Evolutionary conservation across 1,140 invertebrate genomes (phyloP).

Genomic region (Coelopa frigida): DNA sequence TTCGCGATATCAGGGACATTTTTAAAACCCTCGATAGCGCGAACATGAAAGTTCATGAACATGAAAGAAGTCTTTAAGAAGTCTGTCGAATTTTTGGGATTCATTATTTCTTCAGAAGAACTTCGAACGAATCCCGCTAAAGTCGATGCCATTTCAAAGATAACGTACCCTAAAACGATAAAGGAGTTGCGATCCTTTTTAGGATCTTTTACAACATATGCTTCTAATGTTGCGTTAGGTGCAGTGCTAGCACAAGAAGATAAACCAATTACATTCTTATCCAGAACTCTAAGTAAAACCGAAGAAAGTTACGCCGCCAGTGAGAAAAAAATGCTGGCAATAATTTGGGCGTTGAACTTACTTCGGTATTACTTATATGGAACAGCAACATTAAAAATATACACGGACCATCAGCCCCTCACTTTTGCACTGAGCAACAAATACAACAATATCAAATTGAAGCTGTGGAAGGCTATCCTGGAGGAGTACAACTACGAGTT

Average conservation of each 20-base stretch:
- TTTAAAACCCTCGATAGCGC: too few relatives aligned
- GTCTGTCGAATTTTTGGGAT: too few relatives aligned
- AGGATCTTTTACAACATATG: slow-evolving; percentile 1
- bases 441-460: slow-evolving; percentile 19
- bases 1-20: too few relatives aligned
- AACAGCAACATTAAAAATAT: slow-evolving; percentile 6
- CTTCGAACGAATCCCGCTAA: slow-evolving; percentile 14
- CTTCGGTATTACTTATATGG: slow-evolving; percentile 6
- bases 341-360: slow-evolving; percentile 9
- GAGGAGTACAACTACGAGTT: slow-evolving; percentile 41
- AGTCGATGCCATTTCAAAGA: slow-evolving; percentile 15
- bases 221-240: slow-evolving; percentile 3
- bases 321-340: slow-evolving; percentile 11
- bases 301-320: slow-evolving; percentile 11
- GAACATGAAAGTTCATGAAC: too few relatives aligned
- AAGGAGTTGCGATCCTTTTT: slow-evolving; percentile 10
- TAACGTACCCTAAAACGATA: slow-evolving; percentile 13
- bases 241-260: slow-evolving; percentile 13
- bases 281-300: slow-evolving; percentile 27
- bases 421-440: slow-evolving; percentile 8
- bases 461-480: slow-evolving; percentile 33
- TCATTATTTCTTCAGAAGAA: too few relatives aligned
- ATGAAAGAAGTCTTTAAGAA: too few relatives aligned
- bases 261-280: slow-evolving; percentile 39
- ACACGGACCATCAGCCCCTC: slow-evolving; percentile 5